Percentiles rank a stretch among this genome's conserved stretches.
These are phyloP conservation scores for Ophion obscuratus DNA, from an alignment of 2,888 invertebrate genomes.

Conservation along the genomic window DNA sequence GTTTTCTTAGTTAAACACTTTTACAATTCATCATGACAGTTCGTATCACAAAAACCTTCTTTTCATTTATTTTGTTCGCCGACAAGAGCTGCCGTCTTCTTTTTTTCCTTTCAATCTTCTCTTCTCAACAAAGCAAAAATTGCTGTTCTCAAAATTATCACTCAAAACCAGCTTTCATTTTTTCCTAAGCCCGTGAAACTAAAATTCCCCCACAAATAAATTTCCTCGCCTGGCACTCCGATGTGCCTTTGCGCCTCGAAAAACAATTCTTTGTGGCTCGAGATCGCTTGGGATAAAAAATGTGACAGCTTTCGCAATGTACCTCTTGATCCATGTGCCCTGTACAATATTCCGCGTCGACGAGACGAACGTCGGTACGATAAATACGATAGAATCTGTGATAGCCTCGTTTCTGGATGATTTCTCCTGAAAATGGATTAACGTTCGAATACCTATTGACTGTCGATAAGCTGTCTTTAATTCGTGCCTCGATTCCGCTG, in stretches of 20 bases:
- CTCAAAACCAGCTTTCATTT: too few species aligned
- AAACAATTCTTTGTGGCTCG: too few species aligned
- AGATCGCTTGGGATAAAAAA: neutral
- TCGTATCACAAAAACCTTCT: too few species aligned
- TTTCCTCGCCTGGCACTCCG: too few species aligned
- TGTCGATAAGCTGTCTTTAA: constrained; percentile 13
- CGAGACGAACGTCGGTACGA: constrained; percentile 9
- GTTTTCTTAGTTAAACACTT: too few species aligned
- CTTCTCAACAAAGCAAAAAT: neutral
- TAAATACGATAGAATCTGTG: constrained; percentile 35
- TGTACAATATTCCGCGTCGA: neutral
- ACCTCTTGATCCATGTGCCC: neutral
- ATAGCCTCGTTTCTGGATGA: constrained; percentile 54
- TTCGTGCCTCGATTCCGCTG: constrained; percentile 21
- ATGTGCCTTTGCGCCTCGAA: too few species aligned
- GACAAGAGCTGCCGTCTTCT: too few species aligned
- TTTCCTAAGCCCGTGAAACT: too few species aligned
- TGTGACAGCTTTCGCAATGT: neutral
- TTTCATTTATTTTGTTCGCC: too few species aligned
- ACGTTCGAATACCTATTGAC: constrained; percentile 23
- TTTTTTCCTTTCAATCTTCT: too few species aligned
- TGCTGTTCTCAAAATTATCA: neutral
- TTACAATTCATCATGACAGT: too few species aligned
- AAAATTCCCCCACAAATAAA: too few species aligned
- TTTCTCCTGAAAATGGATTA: constrained; percentile 7